Conservation (phyloP, 2,797 vertebrate genomes). For the Poeciliopsis infans region DNA sequence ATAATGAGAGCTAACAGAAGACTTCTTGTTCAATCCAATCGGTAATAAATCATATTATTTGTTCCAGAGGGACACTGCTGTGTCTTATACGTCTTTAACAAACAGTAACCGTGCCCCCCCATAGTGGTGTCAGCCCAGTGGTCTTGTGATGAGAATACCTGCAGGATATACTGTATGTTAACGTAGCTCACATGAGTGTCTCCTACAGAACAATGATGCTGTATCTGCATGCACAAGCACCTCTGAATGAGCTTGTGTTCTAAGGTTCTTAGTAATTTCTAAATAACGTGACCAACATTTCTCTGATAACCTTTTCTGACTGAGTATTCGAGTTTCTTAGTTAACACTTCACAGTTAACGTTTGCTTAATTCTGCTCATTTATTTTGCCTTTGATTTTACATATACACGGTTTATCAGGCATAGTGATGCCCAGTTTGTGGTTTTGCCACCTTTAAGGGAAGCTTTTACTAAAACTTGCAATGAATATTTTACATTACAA, state of each 20-base stretch:
- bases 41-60: slow-evolving; percentile 25
- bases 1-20: slow-evolving; percentile 15
- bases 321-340: not conserved
- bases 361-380: not conserved
- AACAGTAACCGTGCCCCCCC: slow-evolving; percentile 24
- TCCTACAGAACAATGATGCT: slow-evolving; percentile 37
- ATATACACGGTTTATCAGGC: not conserved
- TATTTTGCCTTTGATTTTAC: not conserved
- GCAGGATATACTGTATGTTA: slow-evolving; percentile 48
- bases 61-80: slow-evolving; percentile 12
- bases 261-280: not conserved
- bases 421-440: not conserved
- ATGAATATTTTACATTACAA: not conserved
- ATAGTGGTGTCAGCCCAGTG: slow-evolving; percentile 31
- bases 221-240: slow-evolving; percentile 6
- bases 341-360: not conserved
- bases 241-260: slow-evolving; percentile 44
- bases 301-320: slow-evolving; percentile 4
- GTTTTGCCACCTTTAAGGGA: not conserved
- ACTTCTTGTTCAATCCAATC: slow-evolving; percentile 9
- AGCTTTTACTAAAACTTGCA: not conserved
- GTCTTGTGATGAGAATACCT: slow-evolving; percentile 54
- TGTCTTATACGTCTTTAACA: slow-evolving; percentile 35
- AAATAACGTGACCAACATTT: not conserved
- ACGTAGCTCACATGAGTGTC: slow-evolving; percentile 62